Percentiles rank a stretch among this genome's conserved stretches.
Conservation (phyloP, 1,140 invertebrate genomes). For the Brachionus plicatilis region DNA sequence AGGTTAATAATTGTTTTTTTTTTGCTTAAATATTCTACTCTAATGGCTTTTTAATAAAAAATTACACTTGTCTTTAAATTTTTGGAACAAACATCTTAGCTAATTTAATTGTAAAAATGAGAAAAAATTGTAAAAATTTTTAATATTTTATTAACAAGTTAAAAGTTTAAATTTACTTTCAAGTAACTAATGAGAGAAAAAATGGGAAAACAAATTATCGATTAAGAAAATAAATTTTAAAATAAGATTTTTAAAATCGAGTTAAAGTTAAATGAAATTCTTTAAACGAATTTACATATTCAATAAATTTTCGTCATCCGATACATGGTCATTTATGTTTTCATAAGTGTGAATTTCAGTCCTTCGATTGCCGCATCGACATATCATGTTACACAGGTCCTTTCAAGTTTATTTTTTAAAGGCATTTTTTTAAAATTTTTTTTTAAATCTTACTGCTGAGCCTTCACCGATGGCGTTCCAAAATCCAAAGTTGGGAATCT, state of each 20-base stretch:
- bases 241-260: neutral
- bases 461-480: conserved; percentile 1
- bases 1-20: too few species aligned
- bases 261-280: neutral
- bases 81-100: too few species aligned
- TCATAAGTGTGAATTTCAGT: conserved; percentile 37
- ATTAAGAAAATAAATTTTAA: neutral
- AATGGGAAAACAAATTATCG: neutral
- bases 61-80: too few species aligned
- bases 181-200: neutral
- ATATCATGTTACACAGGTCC: neutral
- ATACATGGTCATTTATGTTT: conserved; percentile 14
- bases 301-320: conserved; percentile 31
- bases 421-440: neutral
- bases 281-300: conserved; percentile 6
- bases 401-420: neutral
- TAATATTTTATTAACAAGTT: neutral
- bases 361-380: neutral
- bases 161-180: neutral
- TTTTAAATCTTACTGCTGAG: neutral
- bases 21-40: too few species aligned
- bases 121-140: neutral
- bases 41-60: too few species aligned
- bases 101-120: too few species aligned
- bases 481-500: conserved; percentile 35